Evolutionary conservation across 2,113 vertebrate genomes (phyloP).

Genomic region (Campylomormyrus numenius): DNA sequence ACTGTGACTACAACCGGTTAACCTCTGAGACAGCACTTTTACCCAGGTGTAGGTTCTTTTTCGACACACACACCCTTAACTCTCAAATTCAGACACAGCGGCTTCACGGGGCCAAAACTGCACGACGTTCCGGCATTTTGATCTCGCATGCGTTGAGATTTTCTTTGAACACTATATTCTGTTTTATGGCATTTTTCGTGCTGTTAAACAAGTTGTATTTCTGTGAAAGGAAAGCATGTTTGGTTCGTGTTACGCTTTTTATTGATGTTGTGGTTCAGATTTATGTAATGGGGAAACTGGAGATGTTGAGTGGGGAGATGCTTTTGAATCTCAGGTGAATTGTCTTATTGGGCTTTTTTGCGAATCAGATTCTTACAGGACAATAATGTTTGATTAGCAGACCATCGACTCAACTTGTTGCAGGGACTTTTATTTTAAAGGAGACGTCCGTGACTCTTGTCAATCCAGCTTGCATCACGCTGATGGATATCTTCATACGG

Average conservation of each 20-base stretch:
- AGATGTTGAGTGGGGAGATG: neutral
- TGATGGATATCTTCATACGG: neutral
- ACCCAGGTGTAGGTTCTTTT: neutral
- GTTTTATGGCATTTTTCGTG: neutral
- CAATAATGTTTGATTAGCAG: neutral
- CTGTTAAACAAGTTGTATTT: neutral
- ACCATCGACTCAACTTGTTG: neutral
- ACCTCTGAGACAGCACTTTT: conserved; percentile 1
- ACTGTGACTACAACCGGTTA: neutral
- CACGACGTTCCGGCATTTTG: neutral
- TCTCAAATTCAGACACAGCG: neutral
- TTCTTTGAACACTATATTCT: neutral
- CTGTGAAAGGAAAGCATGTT: neutral
- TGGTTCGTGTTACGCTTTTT: neutral
- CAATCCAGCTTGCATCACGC: neutral
- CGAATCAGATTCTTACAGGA: neutral
- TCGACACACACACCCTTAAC: neutral
- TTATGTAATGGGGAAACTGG: neutral
- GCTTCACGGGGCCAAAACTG: neutral
- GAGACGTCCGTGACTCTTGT: neutral
- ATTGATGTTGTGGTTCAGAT: neutral
- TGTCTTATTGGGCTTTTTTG: neutral
- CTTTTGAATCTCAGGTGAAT: neutral
- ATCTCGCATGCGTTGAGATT: neutral
- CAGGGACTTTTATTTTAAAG: neutral